phyloP scores from a whole-genome alignment of 2,797 vertebrate species.

The Rhinoraja longicauda region DNA sequence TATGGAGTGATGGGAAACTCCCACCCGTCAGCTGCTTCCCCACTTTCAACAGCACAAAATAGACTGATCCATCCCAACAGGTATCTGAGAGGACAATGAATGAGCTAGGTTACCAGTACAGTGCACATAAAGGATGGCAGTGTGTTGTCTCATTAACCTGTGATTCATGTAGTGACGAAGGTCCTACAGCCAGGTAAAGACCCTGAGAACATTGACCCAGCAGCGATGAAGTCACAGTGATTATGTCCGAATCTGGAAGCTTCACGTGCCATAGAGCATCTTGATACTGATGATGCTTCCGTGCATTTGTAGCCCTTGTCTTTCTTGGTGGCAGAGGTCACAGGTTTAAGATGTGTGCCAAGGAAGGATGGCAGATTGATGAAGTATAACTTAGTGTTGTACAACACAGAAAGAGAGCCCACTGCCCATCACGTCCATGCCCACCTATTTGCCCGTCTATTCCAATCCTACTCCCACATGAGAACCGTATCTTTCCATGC shows the following conservation, averaged over 20 bases:
- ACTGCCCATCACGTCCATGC: no score
- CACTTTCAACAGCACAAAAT: neutral
- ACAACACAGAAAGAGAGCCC: no score
- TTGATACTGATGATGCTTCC: no score
- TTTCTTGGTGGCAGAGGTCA: neutral
- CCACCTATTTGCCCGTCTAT: no score
- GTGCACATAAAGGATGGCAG: neutral
- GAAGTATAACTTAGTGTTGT: neutral
- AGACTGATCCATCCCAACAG: neutral
- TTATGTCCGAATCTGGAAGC: neutral
- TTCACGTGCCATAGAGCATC: neutral
- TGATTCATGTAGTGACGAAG: neutral
- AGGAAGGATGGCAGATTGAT: neutral
- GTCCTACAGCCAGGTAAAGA: neutral
- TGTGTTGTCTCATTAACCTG: neutral
- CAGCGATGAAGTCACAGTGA: neutral
- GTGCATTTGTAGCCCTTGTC: neutral
- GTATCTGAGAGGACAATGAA: neutral
- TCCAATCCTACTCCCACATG: no score
- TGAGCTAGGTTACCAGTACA: neutral
- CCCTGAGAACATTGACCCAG: neutral
- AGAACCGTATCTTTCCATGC: no score
- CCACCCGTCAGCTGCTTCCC: neutral
- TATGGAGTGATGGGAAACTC: neutral
- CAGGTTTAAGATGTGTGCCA: neutral